Evolutionary conservation across 2,797 vertebrate genomes (phyloP).

Genomic region (Sebastes melanostomus): DNA sequence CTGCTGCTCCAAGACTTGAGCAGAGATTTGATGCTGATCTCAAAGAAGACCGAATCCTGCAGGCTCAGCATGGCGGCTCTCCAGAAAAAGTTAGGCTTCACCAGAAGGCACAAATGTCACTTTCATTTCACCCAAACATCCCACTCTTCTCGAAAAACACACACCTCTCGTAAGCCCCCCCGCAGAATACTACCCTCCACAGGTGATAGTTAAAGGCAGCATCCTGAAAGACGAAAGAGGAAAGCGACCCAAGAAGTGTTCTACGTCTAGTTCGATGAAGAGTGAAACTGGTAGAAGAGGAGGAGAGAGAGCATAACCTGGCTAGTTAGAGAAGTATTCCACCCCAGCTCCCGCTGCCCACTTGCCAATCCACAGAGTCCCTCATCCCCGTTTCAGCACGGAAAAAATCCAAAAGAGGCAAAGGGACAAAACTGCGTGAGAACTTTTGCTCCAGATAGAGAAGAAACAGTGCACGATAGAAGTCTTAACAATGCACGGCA

Average conservation of each 20-base stretch:
- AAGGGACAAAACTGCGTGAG: conserved; percentile 24
- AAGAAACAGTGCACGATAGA: conserved; percentile 46
- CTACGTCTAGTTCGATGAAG: conserved; percentile 30
- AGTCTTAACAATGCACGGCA: conserved; percentile 69
- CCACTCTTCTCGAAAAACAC: conserved; percentile 1
- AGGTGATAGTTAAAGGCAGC: conserved; percentile 49
- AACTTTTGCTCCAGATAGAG: conserved; percentile 65
- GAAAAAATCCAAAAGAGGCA: conserved; percentile 50
- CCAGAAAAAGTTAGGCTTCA: conserved; percentile 50
- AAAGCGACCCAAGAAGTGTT: conserved; percentile 11
- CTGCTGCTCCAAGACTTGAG: conserved; percentile 96
- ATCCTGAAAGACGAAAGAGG: conserved; percentile 39
- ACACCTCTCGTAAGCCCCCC: not conserved
- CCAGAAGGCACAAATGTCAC: conserved; percentile 54
- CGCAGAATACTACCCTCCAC: conserved; percentile 55
- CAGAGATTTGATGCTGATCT: conserved; percentile 98
- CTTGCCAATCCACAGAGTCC: conserved; percentile 70
- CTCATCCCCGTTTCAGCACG: conserved; percentile 41
- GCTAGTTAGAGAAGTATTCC: conserved; percentile 67
- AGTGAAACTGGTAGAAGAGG: conserved; percentile 10
- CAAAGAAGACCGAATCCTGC: conserved; percentile 97
- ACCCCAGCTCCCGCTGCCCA: conserved; percentile 39
- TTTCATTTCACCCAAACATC: conserved; percentile 38
- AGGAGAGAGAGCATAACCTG: conserved; percentile 34
- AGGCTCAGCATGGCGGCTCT: conserved; percentile 91